A percentile compares a stretch with the other conserved stretches of the same genome.
phyloP scores from a whole-genome alignment of 1,140 invertebrate genomes.

The Berghia stephanieae region DNA sequence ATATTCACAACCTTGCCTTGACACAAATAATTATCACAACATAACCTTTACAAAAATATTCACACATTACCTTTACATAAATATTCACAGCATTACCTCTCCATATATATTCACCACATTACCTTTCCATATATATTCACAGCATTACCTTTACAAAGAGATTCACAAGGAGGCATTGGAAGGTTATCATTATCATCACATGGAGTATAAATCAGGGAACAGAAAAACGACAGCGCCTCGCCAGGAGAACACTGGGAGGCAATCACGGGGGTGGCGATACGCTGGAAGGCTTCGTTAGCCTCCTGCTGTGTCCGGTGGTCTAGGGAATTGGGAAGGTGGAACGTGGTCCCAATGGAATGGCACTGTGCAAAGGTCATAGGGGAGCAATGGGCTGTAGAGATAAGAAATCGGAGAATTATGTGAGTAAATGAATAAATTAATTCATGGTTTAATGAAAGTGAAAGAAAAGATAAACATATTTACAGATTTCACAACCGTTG shows the following conservation, averaged over 20 bases:
- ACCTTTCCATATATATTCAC: too few relatives aligned
- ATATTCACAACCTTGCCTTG: too few relatives aligned
- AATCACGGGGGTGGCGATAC: background rate
- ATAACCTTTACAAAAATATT: too few relatives aligned
- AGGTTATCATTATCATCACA: background rate
- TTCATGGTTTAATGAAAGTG: background rate
- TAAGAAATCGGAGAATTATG: background rate
- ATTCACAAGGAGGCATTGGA: slow-evolving; percentile 12
- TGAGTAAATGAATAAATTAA: background rate
- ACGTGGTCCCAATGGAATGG: slow-evolving; percentile 5
- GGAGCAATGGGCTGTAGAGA: slow-evolving; percentile 8
- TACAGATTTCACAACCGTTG: too few relatives aligned
- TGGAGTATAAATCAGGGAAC: slow-evolving; percentile 21
- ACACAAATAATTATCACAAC: too few relatives aligned
- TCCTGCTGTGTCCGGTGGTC: background rate
- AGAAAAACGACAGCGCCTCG: background rate
- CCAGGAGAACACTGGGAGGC: background rate
- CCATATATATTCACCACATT: too few relatives aligned
- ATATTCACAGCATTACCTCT: too few relatives aligned
- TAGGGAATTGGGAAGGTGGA: slow-evolving; percentile 20
- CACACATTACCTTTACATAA: too few relatives aligned
- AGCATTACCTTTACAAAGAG: slow-evolving; percentile 19
- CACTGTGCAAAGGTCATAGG: slow-evolving; percentile 21
- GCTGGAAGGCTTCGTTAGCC: background rate
- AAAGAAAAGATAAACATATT: too few relatives aligned